Base-by-base conservation (phyloP, 2,888 invertebrate genomes). In the Ectemnius continuus region DNA sequence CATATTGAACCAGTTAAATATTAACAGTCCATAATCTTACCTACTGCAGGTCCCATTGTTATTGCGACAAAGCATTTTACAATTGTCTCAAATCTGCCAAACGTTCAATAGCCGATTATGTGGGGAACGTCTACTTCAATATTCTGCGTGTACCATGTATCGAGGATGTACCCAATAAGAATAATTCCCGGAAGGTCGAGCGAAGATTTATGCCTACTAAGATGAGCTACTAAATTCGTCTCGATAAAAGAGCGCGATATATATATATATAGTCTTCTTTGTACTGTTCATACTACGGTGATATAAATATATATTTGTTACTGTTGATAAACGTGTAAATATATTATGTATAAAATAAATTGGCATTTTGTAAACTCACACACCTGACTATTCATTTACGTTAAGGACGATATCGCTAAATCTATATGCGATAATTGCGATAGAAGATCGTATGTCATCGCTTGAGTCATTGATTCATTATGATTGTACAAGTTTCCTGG, bases 111-210 rank as follows among this genome's bases (percentile, higher is more conserved):
- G 95, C 96, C 0, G 91, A 92, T 76, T 88, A 95, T 73, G 95
- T 97, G 94, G 97, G 97, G 57, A 95, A 95, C 85, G 94, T 97
- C 77, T 97, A 97, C 90, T 97, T 97, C 90, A 97, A 97, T 89
- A 91, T 97, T 78, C 94, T 96, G 57, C 94, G 94, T 91, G 94
- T 95, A 11, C 94, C 94, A 14, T 96, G 96, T 84, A 92, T 96
- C 65, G 94, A 94, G 69, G 95, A 95, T 71, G 68, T 76, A n/a
- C 67, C 75, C 28, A 74, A 64, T n/a, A 60, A 67, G 4, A 26
- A 73, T 11, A 48, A 63, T 46, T 73, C 75, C 45, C 69, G 61
- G 28, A 70, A 57, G 16, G 56, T 74, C 26, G 48, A 23, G 45
- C 81, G 79, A 62, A 83, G 75, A 67, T 88, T 88, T 70, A 70